Base-by-base conservation (phyloP, 2,797 vertebrate species). In the Iguana delicatissima region DNA sequence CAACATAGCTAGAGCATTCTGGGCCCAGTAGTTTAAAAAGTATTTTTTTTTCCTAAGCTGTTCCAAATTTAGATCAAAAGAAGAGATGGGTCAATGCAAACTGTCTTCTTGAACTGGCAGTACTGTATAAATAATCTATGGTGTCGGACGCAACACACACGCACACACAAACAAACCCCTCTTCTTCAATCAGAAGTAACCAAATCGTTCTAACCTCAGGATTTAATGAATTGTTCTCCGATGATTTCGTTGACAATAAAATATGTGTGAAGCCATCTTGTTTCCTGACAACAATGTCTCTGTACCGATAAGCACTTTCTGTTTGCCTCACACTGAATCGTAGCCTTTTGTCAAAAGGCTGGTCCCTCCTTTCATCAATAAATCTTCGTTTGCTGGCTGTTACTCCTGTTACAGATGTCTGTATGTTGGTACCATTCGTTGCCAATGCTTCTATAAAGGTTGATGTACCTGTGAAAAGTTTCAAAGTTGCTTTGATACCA, bases 231-330 rank as follows among this genome's bases (percentile, higher is more conserved):
- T 99, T 99, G 97, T 99, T 98, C 95, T 99, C 98, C 0, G 99
- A 99, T 52, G 98, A 99, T 92, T 99, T 99, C 87, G 98, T 99
- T n/a, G 99, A 99, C 22, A 99, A 97, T 96, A 99, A 96, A 94
- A 99, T 98, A 95, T 99, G 99, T 1, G 99, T 99, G 97, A 99
- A 99, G 91, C 99, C 98, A 14, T 99, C 99, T 79, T 99, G 99
- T 83, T 99, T 99, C 96, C 98, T 98, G 93, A 99, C 99, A 89
- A 99, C 98, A 62, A 99, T 99, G 96, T 99, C 99, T 67, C 99
- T 97, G 96, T 99, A 99, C 46, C 99, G 98, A 96, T 99, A 99
- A 0, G 99, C 99, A 4, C 99, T 99, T 96, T 99, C 99, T 0
- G 99, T 99, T 91, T 99, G 99, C 1, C 99, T 98, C 85, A 99